Base-by-base conservation (phyloP, 2,113 vertebrate genomes). In the Syngnathus floridae region DNA sequence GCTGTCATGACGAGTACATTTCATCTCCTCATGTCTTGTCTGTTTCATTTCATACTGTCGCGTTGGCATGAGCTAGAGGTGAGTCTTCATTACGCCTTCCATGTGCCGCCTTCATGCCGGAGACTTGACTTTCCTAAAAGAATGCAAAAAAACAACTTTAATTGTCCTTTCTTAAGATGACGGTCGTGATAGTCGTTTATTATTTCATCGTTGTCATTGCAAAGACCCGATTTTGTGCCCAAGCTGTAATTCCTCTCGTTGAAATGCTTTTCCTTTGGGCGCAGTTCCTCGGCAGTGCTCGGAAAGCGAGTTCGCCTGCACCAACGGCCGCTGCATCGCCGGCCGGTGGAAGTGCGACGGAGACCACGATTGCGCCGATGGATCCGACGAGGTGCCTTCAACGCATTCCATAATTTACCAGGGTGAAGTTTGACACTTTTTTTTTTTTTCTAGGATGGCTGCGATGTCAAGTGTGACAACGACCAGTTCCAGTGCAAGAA, bases 401-500 rank as follows among this genome's bases (percentile, higher is more conserved):
- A 3, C 19, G 1, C 67, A 69, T 60, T 10, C 1, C 16, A 37
- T 17, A 1, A 19, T 4, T 62, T 57, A 72, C 14, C 0, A 16
- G 48, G 2, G 22, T 14, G 11, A 26, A 49, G 13, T 61, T 4
- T 26, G 14, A 61, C 59, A 5, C n/a, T 22, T 43, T 17, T 13
- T n/a, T n/a, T n/a, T n/a, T n/a, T 67, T n/a, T 4, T 67, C 13
- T 89, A 98, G 95, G 91, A 96, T 65, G 95, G 94, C 77, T 99
- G 96, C 75, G 93, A 90, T 0, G 89, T 95, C 0, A 94, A 94
- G 72, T 99, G 96, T 0, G 95, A 98, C 76, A 93, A 90, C 0
- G 95, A 99, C 85, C 95, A 98, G 86, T 99, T 95, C 88, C 93
- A 96, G 88, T 99, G 96, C 82, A 94, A 93, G 82, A 99, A 93